Base-by-base conservation (phyloP, 1,140 invertebrate genomes). In the Vanessa tameamea region DNA sequence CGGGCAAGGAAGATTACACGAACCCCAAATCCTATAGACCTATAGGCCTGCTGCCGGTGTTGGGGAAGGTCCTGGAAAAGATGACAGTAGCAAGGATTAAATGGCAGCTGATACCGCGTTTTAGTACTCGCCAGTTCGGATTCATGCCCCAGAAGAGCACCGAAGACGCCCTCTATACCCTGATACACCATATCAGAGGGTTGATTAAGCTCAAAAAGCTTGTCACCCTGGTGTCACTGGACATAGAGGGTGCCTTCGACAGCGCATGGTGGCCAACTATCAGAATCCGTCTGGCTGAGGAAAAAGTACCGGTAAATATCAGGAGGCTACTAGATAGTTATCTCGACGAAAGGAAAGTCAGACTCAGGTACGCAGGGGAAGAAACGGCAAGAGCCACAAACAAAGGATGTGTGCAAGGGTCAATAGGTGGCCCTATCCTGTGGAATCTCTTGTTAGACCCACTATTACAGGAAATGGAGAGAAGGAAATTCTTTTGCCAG, bases 61-160 rank as follows among this genome's bases (percentile, higher is more conserved):
- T 57, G 8, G 53, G 16, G 3, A 57, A 57, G 20, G 20, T 57
- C 8, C 12, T 57, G 5, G 65, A 67, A 37, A 20, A 31, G 50
- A 47, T 37, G 14, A 2, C 51, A 1, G 43, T 65, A 4, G 64
- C 48, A 20, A 50, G 69, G 9, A 12, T 70, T 15, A 47, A 50
- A n/a, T 70, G 55, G 55, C 26, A 70, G 20, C 31, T 57, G 2
- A 14, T 23, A 15, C 63, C 31, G 3, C 43, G 31, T 23, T 43
- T 65, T 2, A 72, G 63, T 43, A 13, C 20, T 9, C 48, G 51
- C 37, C 70, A 65, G 20, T 20, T 55, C 47, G 69, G 50, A 14
- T 64, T 64, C 11, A 20, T 26, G 26, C 26, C 26, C 26, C 26
- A 31, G 26, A 31, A 59, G 47, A 37, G 55, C 68, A 59, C 68